phyloP scores from a whole-genome alignment of 1,140 invertebrate genomes.

The Lasaia peninsularis region DNA sequence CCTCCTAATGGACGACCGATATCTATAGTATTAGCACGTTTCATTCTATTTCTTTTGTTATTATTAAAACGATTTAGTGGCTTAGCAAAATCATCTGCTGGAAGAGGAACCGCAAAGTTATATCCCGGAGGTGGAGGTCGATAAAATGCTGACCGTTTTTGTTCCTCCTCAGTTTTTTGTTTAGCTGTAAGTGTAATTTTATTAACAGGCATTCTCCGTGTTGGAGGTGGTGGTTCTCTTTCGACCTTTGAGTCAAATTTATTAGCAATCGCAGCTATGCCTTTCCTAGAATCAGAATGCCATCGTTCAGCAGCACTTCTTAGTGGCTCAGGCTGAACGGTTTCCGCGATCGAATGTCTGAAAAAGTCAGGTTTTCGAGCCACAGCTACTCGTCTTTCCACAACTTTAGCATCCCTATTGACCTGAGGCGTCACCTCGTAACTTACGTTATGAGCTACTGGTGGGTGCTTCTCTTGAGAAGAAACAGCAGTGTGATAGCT shows the following conservation, averaged over 20 bases:
- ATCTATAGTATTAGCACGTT: conserved; percentile 92
- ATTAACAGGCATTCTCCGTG: conserved; percentile 42
- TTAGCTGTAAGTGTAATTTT: conserved; percentile 26
- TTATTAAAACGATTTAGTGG: conserved; percentile 78
- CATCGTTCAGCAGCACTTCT: conserved; percentile 37
- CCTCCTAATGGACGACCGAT: conserved; percentile 84
- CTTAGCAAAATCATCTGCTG: conserved; percentile 56
- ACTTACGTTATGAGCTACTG: conserved; percentile 46
- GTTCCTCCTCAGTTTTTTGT: conserved; percentile 42
- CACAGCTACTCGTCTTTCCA: conserved; percentile 42
- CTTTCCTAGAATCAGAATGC: conserved; percentile 44
- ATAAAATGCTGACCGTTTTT: conserved; percentile 44
- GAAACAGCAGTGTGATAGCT: conserved; percentile 53
- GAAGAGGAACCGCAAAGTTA: conserved; percentile 64
- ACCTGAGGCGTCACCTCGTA: conserved; percentile 44
- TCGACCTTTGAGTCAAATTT: conserved; percentile 56
- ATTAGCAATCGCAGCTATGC: conserved; percentile 61
- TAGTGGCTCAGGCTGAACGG: conserved; percentile 27
- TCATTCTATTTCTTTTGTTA: conserved; percentile 87
- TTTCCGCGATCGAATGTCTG: conserved; percentile 56
- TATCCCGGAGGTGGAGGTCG: conserved; percentile 58
- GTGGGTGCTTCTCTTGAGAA: conserved; percentile 42
- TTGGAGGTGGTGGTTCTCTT: conserved; percentile 39
- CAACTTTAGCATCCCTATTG: conserved; percentile 37
- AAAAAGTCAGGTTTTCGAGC: conserved; percentile 52